These are phyloP conservation scores for Eurytemora carolleeae DNA, from an alignment of 1,140 invertebrate species.

Conservation along the genomic window DNA sequence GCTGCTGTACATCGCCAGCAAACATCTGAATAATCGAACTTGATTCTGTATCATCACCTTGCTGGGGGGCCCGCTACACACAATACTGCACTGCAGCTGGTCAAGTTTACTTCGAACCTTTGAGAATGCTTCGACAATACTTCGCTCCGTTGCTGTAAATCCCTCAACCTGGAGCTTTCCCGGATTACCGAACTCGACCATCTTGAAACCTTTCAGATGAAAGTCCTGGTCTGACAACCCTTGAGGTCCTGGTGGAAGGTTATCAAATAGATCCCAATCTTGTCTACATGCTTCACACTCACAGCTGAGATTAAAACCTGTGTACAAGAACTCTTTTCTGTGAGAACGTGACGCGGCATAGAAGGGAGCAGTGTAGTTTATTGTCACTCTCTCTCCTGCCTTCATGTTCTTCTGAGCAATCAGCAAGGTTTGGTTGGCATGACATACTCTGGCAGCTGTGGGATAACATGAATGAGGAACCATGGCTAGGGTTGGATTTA, in stretches of 20 bases:
- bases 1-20: not conserved
- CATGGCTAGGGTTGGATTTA: not conserved
- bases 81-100: not conserved
- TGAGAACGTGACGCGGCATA: not conserved
- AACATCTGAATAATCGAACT: not conserved
- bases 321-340: not conserved
- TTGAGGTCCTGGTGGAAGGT: not conserved
- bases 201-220: not conserved
- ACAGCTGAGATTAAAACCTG: not conserved
- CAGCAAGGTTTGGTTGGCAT: not conserved
- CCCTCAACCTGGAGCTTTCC: not conserved
- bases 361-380: constrained; percentile 6
- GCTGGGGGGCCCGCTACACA: not conserved
- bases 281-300: not conserved
- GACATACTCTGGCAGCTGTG: not conserved
- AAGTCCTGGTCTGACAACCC: not conserved
- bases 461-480: not conserved
- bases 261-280: not conserved
- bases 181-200: not conserved
- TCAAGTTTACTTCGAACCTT: not conserved
- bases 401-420: not conserved
- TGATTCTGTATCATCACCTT: not conserved
- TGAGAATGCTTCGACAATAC: not conserved
- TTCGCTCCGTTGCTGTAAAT: not conserved
- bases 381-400: not conserved